Percentiles rank a stretch among this genome's conserved stretches.
Conservation (phyloP, 2,797 vertebrate genomes). For the Microctenopoma stevenorrisi region DNA sequence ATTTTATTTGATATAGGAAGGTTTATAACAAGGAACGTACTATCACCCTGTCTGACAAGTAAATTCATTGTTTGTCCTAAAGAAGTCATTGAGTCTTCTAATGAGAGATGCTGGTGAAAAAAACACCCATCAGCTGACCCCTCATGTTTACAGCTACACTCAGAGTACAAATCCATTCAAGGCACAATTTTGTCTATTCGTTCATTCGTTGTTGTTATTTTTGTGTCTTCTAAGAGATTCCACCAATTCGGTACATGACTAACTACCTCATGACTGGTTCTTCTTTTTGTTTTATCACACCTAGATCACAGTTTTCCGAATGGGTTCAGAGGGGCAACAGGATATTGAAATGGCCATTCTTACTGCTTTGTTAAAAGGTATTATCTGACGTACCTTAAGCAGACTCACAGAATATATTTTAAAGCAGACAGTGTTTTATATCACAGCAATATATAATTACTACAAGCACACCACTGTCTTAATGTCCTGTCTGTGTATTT, state of each 20-base stretch:
- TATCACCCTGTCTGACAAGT: slow-evolving; percentile 40
- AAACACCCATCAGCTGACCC: slow-evolving; percentile 1
- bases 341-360: slow-evolving; percentile 99
- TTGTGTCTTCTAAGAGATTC: neutral
- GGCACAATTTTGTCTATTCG: neutral
- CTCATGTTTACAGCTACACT: slow-evolving; percentile 11
- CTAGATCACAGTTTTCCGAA: slow-evolving; percentile 97
- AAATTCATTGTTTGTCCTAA: slow-evolving; percentile 44
- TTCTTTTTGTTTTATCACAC: slow-evolving; percentile 21
- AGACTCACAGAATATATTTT: neutral
- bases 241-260: neutral
- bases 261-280: neutral
- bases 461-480: neutral
- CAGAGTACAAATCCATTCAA: slow-evolving; percentile 5
- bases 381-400: neutral
- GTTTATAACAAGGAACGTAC: slow-evolving; percentile 60
- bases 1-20: slow-evolving; percentile 68
- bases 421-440: neutral
- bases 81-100: slow-evolving; percentile 27
- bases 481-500: neutral
- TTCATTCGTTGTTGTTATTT: slow-evolving; percentile 19
- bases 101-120: slow-evolving; percentile 25
- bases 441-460: neutral
- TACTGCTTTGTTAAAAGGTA: slow-evolving; percentile 97
- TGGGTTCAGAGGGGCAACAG: slow-evolving; percentile 96